Evolutionary conservation across 2,113 vertebrate genomes (phyloP), one percentile per base, ranked within the genome.

Genomic region (Edolisoma coerulescens): DNA sequence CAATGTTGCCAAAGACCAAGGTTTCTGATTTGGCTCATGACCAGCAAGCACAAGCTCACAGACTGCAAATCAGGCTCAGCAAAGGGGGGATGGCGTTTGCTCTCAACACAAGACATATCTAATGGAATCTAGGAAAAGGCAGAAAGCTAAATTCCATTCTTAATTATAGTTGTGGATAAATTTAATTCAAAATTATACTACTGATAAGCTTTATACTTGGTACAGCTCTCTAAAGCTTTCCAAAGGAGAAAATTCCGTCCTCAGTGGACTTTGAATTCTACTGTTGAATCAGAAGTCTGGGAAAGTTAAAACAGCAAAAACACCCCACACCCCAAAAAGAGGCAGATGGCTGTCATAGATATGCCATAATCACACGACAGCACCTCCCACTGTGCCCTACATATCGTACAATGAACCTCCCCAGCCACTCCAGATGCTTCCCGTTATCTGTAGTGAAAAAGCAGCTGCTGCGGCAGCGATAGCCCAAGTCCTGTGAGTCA

Each of bases 371-470:
- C 82, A 16, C 85, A 11, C 0, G 13, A 7, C 3, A 4, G 95
- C 54, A 21, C 87, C 71, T 89, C 96, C 93, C 63, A 3, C 91
- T 52, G 90, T 91, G 95, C 94, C 94, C 86, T 71, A 61, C 79
- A 63, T 92, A 84, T 54, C 47, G 0, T 1, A 16, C 60, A 54
- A 12, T 17, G 35, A 67, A 8, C 64, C 82, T 57, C 71, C 71
- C 54, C 80, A 50, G 95, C 82, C 27, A 2, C 37, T 13, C 86
- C 89, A 83, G 93, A 74, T 90, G 88, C 80, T 69, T 45, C 52
- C 73, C 54, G 28, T 92, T 95, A 95, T 95, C 93, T 89, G 67
- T 4, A 6, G 5, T 13, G 64, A 2, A 53, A 26, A 39, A 77
- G 54, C 94, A 90, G 94, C 94, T 93, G 96, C 92, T 27, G 83